phyloP scores from a whole-genome alignment of 2,113 vertebrate genomes.

The Cricetomys ansorgei region DNA sequence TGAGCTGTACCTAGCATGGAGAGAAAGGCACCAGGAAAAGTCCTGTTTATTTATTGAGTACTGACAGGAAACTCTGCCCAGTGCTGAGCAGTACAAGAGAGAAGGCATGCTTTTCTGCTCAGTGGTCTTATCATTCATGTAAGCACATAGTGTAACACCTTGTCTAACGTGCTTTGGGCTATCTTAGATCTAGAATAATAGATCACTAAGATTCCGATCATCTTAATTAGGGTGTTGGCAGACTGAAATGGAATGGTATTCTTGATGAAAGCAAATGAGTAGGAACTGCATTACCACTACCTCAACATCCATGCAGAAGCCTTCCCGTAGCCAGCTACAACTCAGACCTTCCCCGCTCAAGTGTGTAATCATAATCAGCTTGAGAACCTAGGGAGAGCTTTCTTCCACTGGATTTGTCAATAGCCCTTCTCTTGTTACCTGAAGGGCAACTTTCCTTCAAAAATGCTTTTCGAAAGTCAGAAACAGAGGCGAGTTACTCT shows the following conservation, averaged over 20 bases:
- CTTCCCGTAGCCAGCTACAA: constrained; percentile 16
- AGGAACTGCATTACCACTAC: constrained; percentile 38
- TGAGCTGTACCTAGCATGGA: constrained; percentile 19
- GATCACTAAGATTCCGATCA: constrained; percentile 80
- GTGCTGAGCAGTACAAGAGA: background rate
- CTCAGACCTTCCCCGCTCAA: constrained; percentile 25
- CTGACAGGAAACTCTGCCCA: constrained; percentile 50
- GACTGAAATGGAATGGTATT: constrained; percentile 74
- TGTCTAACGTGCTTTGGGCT: constrained; percentile 69
- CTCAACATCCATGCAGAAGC: background rate
- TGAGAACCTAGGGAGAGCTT: constrained; percentile 51
- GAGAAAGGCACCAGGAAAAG: constrained; percentile 39
- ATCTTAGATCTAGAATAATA: constrained; percentile 83
- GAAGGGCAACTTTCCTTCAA: constrained; percentile 71
- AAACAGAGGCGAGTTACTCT: constrained; percentile 71
- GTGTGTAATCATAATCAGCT: background rate
- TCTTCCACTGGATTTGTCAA: constrained; percentile 53
- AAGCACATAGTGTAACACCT: constrained; percentile 70
- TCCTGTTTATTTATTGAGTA: constrained; percentile 61
- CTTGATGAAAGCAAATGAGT: constrained; percentile 75
- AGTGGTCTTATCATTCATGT: constrained; percentile 77
- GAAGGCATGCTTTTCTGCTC: constrained; percentile 65
- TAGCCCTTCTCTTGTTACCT: constrained; percentile 45
- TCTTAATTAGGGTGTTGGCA: constrained; percentile 82
- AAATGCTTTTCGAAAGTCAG: constrained; percentile 69